Percentiles rank a stretch among this genome's conserved stretches.
phyloP scores from a whole-genome alignment of 2,888 invertebrate genomes.

The Itoplectis maculator region DNA sequence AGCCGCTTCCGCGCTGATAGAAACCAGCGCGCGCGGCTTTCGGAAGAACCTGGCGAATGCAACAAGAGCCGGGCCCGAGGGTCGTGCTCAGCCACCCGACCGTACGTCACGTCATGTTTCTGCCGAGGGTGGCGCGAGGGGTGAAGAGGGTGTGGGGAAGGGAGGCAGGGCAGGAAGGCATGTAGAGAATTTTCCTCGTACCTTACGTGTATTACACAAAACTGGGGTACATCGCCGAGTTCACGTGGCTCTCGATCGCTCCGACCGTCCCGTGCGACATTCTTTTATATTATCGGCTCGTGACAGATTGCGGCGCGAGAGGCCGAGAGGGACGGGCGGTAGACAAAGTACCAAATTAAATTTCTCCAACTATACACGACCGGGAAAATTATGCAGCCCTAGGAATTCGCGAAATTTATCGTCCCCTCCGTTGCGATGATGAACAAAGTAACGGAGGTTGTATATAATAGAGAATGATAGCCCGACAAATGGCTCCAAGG shows the following conservation, averaged over 20 bases:
- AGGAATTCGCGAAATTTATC: constrained; percentile 23
- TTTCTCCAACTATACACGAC: constrained; percentile 11
- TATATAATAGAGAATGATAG: not conserved
- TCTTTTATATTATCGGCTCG: constrained; percentile 56
- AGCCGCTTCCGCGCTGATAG: constrained; percentile 21
- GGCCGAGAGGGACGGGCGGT: not conserved
- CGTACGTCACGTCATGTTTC: constrained; percentile 58
- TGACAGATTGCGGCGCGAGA: constrained; percentile 53
- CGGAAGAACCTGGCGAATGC: constrained; percentile 36
- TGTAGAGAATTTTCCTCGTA: constrained; percentile 55
- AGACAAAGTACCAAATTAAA: constrained; percentile 45
- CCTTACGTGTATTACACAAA: constrained; percentile 43
- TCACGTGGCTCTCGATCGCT: constrained; percentile 42
- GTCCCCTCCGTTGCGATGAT: not conserved
- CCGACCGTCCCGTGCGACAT: constrained; percentile 47
- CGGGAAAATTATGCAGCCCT: constrained; percentile 25
- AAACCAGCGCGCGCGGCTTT: constrained; percentile 25
- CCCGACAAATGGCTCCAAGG: not conserved
- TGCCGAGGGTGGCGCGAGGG: constrained; percentile 8
- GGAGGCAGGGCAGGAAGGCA: constrained; percentile 33
- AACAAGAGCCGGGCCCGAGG: constrained; percentile 35
- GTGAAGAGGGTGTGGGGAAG: too few relatives aligned
- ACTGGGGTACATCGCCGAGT: constrained; percentile 32
- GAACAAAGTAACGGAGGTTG: not conserved
- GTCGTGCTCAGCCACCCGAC: constrained; percentile 29